A percentile compares a stretch with the other conserved stretches of the same genome.
phyloP scores from a whole-genome alignment of 2,797 vertebrate genomes.

The Sebastes itinus region DNA sequence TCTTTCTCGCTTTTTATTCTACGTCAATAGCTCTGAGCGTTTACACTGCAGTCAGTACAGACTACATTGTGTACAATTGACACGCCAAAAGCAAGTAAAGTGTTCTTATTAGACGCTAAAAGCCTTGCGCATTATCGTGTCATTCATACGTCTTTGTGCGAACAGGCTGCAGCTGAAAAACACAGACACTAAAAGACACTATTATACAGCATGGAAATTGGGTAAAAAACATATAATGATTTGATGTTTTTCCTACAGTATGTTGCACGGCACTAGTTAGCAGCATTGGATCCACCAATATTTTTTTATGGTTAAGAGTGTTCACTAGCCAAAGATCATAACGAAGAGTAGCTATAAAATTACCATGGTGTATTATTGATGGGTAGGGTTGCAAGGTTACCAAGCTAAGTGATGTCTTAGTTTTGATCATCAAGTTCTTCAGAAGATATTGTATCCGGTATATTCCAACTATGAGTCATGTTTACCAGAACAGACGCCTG shows the following conservation, averaged over 20 bases:
- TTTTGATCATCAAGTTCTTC: not conserved
- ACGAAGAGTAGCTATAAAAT: not conserved
- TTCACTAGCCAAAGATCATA: not conserved
- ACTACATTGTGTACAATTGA: too few species aligned
- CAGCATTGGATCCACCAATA: not conserved
- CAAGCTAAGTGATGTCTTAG: not conserved
- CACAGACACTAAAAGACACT: too few species aligned
- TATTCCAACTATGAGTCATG: not conserved
- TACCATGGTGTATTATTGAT: not conserved
- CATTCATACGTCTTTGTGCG: too few species aligned
- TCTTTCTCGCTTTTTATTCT: too few species aligned
- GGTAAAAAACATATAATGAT: not conserved
- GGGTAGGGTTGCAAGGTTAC: not conserved
- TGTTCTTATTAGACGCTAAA: too few species aligned
- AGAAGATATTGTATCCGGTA: not conserved
- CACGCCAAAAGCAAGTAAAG: too few species aligned
- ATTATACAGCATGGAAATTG: too few species aligned
- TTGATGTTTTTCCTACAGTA: not conserved
- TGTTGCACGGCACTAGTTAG: not conserved
- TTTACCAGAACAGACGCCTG: not conserved
- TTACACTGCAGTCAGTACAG: too few species aligned
- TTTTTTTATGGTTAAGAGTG: not conserved
- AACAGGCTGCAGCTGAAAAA: too few species aligned
- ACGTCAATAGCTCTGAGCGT: too few species aligned
- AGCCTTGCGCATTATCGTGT: too few species aligned